Base-by-base conservation (phyloP, 2,113 vertebrate genomes). In the Daphoenositta chrysoptera region DNA sequence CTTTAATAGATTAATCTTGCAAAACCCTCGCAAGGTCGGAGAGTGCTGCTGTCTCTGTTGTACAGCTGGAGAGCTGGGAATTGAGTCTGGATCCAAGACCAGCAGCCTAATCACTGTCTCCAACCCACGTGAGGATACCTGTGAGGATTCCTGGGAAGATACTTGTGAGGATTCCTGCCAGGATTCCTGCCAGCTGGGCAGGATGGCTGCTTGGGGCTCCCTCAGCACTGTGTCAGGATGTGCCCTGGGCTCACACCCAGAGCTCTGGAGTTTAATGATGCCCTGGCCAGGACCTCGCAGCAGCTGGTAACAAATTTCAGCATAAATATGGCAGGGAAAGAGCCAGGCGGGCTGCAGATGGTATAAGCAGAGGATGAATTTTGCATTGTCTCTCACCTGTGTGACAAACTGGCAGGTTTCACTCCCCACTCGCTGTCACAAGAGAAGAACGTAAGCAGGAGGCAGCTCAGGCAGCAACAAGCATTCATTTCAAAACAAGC, bases 1-100 rank as follows among this genome's bases (percentile, higher is more conserved):
- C 96, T 96, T 89, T 84, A 89, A 95, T 91, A 68, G 91, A 91
- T 93, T 93, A 84, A 82, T 93, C 93, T 92, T 87, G 73, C 91
- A 89, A 84, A 89, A 71, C 31, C 53, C 86, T 92, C 11, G 1
- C 57, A 48, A 89, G 93, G 77, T 87, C 19, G 1, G 56, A 58
- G 93, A 87, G 80, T 79, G 3, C 39, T 68, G 83, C 42, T 82
- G 71, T 86, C 83, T 88, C 90, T 61, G 37, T 73, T 83, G 80
- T 81, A 71, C 93, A 73, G 71, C 57, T 54, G 5, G 56, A 63
- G 77, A 94, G 89, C 37, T 64, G 94, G 81, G 94, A 93, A 89
- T 69, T 79, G 78, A 82, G 53, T 69, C 40, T 60, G 94, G 56
- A 88, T 83, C 80, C 13, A 15, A 61, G 48, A 87, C 23, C 69